phyloP scores from a whole-genome alignment of 1,140 invertebrate genomes.

The Drosophila quadrilineata region DNA sequence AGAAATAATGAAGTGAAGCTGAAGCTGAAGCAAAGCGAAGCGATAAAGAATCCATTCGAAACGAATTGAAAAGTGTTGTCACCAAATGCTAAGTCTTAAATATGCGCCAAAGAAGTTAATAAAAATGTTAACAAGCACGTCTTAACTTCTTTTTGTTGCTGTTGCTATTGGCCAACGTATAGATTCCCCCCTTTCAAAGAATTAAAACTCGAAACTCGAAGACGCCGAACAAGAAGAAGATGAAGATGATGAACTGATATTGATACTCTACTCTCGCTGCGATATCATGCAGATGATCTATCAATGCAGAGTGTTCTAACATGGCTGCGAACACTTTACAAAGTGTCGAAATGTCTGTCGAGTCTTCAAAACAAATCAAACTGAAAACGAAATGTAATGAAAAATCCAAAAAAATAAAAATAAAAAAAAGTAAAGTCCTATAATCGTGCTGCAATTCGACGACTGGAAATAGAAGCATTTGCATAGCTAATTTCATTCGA shows the following conservation, averaged over 20 bases:
- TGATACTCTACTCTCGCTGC: too few relatives aligned
- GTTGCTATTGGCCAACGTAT: neutral
- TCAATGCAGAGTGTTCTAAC: too few relatives aligned
- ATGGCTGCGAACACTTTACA: too few relatives aligned
- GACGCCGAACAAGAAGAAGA: neutral
- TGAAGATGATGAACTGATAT: too few relatives aligned
- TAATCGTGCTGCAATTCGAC: neutral
- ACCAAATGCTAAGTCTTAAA: constrained; percentile 34
- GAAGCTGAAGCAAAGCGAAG: too few relatives aligned
- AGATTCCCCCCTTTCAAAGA: neutral
- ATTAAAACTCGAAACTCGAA: neutral
- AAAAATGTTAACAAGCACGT: constrained; percentile 48
- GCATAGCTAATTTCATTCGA: constrained; percentile 20
- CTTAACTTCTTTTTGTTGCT: constrained; percentile 12
- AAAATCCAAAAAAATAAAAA: too few relatives aligned
- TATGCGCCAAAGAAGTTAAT: constrained; percentile 39
- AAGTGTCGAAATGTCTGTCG: too few relatives aligned
- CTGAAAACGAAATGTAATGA: too few relatives aligned
- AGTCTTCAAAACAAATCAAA: too few relatives aligned
- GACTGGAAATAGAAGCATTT: too few relatives aligned
- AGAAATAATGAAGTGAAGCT: too few relatives aligned
- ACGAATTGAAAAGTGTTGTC: constrained; percentile 40
- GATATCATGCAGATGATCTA: too few relatives aligned
- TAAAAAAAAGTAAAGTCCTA: neutral
- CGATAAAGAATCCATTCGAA: constrained; percentile 40